Conservation (phyloP, 1,140 invertebrate species). For the Glossosoma conforme region DNA sequence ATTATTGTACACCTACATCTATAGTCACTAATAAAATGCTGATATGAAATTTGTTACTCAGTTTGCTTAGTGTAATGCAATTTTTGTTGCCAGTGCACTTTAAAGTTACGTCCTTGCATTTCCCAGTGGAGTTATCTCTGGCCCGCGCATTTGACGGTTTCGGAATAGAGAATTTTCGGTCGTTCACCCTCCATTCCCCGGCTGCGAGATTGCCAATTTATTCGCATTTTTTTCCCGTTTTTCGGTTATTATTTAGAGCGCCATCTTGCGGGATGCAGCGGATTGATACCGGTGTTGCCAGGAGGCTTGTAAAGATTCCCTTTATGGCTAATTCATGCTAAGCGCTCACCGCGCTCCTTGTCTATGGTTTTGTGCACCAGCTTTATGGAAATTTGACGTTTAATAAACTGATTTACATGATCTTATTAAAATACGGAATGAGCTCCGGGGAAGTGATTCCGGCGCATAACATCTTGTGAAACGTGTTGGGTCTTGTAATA, state of each 20-base stretch:
- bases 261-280: background rate
- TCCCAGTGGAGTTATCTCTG: no score
- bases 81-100: no score
- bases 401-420: slow-evolving; percentile 19
- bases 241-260: slow-evolving; percentile 1
- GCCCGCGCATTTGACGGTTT: background rate
- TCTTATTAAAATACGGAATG: slow-evolving; percentile 15
- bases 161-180: background rate
- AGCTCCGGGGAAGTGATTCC: no score
- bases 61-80: no score
- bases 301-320: background rate
- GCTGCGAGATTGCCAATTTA: slow-evolving; percentile 20
- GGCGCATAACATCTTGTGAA: no score
- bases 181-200: slow-evolving; percentile 8
- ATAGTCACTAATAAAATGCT: no score
- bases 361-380: background rate
- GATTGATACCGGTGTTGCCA: slow-evolving; percentile 7
- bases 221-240: slow-evolving; percentile 9
- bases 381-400: slow-evolving; percentile 15
- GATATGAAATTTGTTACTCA: no score
- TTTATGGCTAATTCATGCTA: slow-evolving; percentile 18
- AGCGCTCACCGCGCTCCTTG: slow-evolving; percentile 1
- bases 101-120: no score
- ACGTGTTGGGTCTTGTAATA: no score
- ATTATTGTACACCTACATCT: no score